These are phyloP conservation scores for Hesperophylax magnus DNA, from an alignment of 1,140 invertebrate species.

Conservation along the genomic window DNA sequence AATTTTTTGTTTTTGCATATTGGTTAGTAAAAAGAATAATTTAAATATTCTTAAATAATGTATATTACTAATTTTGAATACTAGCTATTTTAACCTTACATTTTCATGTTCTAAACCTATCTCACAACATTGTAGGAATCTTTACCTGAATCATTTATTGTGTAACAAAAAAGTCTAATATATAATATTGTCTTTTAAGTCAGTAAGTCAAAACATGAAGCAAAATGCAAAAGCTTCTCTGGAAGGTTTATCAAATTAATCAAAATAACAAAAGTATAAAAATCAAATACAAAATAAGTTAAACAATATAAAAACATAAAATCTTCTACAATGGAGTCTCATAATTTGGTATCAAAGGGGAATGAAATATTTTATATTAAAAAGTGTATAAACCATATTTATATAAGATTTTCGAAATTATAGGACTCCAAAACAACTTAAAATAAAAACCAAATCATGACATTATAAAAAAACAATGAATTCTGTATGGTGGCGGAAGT, in stretches of 20 bases:
- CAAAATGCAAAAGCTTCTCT: slow-evolving; percentile 30
- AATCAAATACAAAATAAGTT: slow-evolving; percentile 4
- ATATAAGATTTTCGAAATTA: not conserved
- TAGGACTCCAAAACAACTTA: slow-evolving; percentile 17
- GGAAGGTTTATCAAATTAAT: slow-evolving; percentile 30
- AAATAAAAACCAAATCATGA: slow-evolving; percentile 4
- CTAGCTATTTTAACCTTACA: too few relatives aligned
- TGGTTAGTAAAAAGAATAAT: too few relatives aligned
- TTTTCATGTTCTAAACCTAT: too few relatives aligned
- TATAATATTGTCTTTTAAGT: not conserved
- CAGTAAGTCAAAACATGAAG: slow-evolving; percentile 20
- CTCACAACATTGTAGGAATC: too few relatives aligned
- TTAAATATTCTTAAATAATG: too few relatives aligned
- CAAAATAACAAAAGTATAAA: slow-evolving; percentile 20
- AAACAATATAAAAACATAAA: slow-evolving; percentile 11
- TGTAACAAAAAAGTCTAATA: too few relatives aligned
- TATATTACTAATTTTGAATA: too few relatives aligned
- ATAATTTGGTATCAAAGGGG: not conserved
- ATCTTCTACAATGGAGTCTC: slow-evolving; percentile 13
- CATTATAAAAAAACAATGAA: slow-evolving; percentile 17
- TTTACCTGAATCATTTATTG: too few relatives aligned
- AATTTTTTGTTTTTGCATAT: too few relatives aligned
- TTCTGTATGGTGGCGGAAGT: slow-evolving; percentile 33
- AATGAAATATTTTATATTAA: slow-evolving; percentile 8
- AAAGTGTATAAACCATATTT: not conserved